Evolutionary conservation across 2,113 vertebrate species (phyloP).

Genomic region (Dromiciops gliroides): DNA sequence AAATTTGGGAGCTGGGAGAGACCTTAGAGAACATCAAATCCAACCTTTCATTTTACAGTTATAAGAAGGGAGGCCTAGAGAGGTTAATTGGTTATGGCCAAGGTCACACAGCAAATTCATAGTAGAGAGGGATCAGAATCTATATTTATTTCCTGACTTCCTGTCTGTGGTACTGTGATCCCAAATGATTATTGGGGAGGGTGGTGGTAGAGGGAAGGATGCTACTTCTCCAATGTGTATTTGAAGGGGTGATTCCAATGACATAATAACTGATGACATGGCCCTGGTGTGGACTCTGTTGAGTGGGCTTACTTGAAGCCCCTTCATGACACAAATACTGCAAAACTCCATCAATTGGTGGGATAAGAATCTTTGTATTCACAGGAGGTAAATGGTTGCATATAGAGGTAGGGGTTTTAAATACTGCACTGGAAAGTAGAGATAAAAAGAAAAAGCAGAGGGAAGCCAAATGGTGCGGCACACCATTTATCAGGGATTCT

Average conservation of each 20-base stretch:
- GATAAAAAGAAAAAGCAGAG: background rate
- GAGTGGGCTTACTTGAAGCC: background rate
- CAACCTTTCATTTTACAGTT: background rate
- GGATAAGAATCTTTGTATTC: background rate
- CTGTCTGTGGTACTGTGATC: background rate
- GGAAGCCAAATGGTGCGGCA: background rate
- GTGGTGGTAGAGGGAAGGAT: background rate
- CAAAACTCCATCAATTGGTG: background rate
- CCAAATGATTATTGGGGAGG: background rate
- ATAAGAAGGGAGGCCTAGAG: background rate
- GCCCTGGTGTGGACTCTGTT: background rate
- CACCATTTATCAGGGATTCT: background rate
- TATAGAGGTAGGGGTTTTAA: background rate
- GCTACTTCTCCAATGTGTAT: background rate
- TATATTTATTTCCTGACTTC: background rate
- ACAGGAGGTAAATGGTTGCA: background rate
- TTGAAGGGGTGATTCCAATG: background rate
- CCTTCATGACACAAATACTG: background rate
- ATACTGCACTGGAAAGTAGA: background rate
- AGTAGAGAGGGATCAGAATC: background rate
- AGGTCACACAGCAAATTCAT: background rate
- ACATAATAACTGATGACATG: background rate
- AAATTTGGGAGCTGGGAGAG: background rate
- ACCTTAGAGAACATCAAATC: background rate
- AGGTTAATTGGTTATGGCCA: background rate